Percentiles rank a stretch among this genome's conserved stretches.
phyloP scores from a whole-genome alignment of 2,797 vertebrate genomes.

The Anguilla obscura region DNA sequence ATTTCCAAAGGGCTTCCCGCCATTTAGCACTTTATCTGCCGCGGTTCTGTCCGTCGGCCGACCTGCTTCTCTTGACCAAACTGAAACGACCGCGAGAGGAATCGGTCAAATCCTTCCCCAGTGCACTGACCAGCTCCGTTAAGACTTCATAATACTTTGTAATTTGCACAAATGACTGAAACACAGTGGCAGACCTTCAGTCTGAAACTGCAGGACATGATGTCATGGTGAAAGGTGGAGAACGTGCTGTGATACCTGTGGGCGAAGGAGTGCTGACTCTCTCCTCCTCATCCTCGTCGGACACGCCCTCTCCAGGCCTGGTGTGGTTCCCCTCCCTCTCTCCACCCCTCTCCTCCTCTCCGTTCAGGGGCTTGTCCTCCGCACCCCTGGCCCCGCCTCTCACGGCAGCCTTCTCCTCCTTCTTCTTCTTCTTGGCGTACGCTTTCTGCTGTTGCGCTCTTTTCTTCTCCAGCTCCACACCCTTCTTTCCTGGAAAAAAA shows the following conservation, averaged over 20 bases:
- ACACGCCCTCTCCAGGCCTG: constrained; percentile 62
- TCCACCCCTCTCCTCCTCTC: constrained; percentile 56
- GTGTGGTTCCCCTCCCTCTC: constrained; percentile 45
- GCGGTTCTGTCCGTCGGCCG: constrained; percentile 34
- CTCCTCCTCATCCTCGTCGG: constrained; percentile 63
- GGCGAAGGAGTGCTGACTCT: constrained; percentile 34
- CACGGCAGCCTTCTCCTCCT: constrained; percentile 70
- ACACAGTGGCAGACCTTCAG: background rate
- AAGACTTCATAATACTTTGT: background rate
- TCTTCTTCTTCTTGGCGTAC: constrained; percentile 87
- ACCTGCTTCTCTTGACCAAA: constrained; percentile 34
- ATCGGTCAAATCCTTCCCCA: background rate
- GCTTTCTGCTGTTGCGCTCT: constrained; percentile 69
- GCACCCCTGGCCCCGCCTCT: constrained; percentile 36
- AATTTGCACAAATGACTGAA: background rate
- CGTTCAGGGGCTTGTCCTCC: constrained; percentile 55
- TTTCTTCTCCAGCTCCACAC: constrained; percentile 83
- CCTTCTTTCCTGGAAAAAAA: constrained; percentile 81
- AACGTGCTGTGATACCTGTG: constrained; percentile 62
- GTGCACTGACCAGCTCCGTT: background rate
- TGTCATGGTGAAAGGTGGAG: background rate
- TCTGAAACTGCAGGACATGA: background rate
- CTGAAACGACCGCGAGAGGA: constrained; percentile 51
- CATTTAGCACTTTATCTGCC: constrained; percentile 54
- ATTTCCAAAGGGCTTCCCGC: constrained; percentile 41